Evolutionary conservation across 2,797 vertebrate genomes (phyloP), one percentile per base, ranked within the genome.

Genomic region (Falco cherrug): DNA sequence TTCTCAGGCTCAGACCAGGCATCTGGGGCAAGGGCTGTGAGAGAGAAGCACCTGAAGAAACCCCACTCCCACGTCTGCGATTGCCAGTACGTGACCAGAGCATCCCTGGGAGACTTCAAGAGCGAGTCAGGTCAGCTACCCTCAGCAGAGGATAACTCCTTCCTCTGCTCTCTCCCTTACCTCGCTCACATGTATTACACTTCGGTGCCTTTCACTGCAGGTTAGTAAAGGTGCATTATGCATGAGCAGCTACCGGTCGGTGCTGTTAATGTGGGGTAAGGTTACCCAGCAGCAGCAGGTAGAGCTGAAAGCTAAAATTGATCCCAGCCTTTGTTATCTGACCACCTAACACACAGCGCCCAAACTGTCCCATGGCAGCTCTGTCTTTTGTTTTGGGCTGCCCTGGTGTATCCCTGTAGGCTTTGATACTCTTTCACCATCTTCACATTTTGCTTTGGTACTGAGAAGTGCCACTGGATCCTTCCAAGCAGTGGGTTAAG

Each of bases 181-280:
- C 75, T 78, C 51, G 63, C 85, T 85, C 68, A 64, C 85, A 56
- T 43, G 71, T 89, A 63, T 53, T 79, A 91, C 90, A 60, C 71
- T 43, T 54, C 1, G 28, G 51, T 70, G 83, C 75, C 73, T 91
- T 90, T 91, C 94, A 84, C 16, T 22, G 47, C 85, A 83, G 67
- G 48, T 94, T 95, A 95, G 94, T 85, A 87, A 95, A 43, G 88
- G 57, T 92, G 63, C 67, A 95, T 96, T 87, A 95, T 93, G 35
- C 26, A 94, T 69, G 68, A 95, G 86, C 86, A 83, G 90, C 59
- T 64, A 43, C 37, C 0, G 1, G 28, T 21, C 56, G 63, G 48
- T 79, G 89, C 5, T 90, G 94, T 79, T 90, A 91, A 78, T 41
- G 67, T 11, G 33, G 60, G 59, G 15, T 93, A 85, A 35, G 60